phyloP scores from a whole-genome alignment of 2,888 invertebrate species.

The Scaptomyza polygonia region DNA sequence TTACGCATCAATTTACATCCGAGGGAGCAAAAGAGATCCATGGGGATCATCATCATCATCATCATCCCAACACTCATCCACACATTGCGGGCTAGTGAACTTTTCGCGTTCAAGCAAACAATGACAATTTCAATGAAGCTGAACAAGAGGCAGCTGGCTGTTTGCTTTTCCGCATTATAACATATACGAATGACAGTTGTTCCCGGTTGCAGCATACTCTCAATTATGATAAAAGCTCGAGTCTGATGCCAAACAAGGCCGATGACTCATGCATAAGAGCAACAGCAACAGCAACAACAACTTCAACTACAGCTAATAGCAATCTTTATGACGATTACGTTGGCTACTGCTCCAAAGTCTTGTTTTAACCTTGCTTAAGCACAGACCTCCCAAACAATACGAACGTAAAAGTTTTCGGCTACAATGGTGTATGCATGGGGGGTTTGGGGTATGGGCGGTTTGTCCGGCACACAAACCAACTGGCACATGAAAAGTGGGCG shows the following conservation, averaged over 20 bases:
- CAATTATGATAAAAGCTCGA: constrained; percentile 36
- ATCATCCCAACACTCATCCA: constrained; percentile 1
- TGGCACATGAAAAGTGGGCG: constrained; percentile 39
- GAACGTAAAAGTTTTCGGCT: background rate
- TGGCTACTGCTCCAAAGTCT: constrained; percentile 23
- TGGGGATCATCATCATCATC: constrained; percentile 8
- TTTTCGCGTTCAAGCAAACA: constrained; percentile 45
- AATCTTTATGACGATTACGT: constrained; percentile 11
- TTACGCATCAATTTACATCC: constrained; percentile 53
- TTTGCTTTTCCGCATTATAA: constrained; percentile 63
- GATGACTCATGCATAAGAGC: constrained; percentile 37
- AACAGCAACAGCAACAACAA: background rate
- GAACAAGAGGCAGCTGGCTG: constrained; percentile 33
- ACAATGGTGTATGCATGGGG: background rate
- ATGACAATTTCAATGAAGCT: constrained; percentile 27
- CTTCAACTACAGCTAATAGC: background rate
- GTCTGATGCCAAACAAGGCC: constrained; percentile 15
- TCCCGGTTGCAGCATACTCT: constrained; percentile 40
- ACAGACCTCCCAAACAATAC: background rate
- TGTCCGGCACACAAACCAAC: constrained; percentile 33
- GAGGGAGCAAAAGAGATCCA: background rate
- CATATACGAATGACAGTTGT: constrained; percentile 18
- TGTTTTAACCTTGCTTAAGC: constrained; percentile 26
- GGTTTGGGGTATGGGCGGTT: constrained; percentile 11
- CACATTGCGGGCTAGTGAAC: constrained; percentile 63